A percentile compares a stretch with the other conserved stretches of the same genome.
phyloP scores from a whole-genome alignment of 2,113 vertebrate genomes.

The Callaeas wilsoni region DNA sequence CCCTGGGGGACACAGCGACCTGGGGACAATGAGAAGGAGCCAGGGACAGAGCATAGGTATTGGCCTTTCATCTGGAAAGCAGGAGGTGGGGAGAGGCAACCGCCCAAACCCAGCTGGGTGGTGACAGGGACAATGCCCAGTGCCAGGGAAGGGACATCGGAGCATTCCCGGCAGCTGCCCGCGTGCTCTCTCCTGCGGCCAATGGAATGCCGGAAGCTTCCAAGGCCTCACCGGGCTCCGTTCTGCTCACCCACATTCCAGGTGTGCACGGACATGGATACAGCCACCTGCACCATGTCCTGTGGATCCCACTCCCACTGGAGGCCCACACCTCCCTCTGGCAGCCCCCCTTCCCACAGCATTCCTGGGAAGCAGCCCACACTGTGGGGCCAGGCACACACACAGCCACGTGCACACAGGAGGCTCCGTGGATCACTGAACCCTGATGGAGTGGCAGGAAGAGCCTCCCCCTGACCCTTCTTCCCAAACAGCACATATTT shows the following conservation, averaged over 20 bases:
- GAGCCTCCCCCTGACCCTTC: neutral
- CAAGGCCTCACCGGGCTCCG: accelerated
- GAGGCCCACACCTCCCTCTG: neutral
- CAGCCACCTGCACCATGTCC: neutral
- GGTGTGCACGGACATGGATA: neutral
- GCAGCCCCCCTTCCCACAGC: neutral
- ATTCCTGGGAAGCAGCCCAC: neutral
- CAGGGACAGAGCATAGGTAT: neutral
- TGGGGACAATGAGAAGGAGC: neutral
- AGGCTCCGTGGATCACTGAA: neutral
- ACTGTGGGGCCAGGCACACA: accelerated
- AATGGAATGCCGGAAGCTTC: neutral
- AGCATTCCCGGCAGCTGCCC: accelerated
- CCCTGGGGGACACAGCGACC: neutral
- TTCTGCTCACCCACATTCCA: accelerated
- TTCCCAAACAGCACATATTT: neutral
- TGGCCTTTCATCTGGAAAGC: neutral
- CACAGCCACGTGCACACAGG: accelerated
- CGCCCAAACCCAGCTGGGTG: neutral
- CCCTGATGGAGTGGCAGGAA: neutral
- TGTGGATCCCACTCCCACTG: neutral
- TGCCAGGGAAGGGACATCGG: accelerated
- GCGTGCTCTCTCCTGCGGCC: accelerated
- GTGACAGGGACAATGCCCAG: neutral
- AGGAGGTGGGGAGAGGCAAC: neutral